Percentiles rank a stretch among this genome's conserved stretches.
Conservation (phyloP, 1,140 invertebrate genomes). For the Catajapyx aquilonaris region DNA sequence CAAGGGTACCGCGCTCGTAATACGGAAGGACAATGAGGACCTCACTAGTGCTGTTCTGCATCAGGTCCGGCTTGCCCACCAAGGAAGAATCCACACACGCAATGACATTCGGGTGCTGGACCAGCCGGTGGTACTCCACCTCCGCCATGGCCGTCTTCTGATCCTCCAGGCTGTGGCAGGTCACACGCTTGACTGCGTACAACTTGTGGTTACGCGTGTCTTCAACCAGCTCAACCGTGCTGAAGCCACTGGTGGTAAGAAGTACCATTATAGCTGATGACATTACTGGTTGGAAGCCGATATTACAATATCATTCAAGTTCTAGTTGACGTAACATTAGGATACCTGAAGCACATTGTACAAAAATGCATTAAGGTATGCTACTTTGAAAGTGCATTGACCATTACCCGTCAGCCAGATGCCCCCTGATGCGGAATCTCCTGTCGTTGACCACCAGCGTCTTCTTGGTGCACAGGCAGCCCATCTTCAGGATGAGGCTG, state of each 20-base stretch:
- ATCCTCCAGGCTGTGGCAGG: conserved; percentile 57
- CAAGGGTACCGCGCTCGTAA: conserved; percentile 56
- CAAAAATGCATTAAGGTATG: no score
- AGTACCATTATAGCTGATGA: no score
- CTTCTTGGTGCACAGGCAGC: conserved; percentile 1
- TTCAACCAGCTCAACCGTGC: conserved; percentile 56
- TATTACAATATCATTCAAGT: no score
- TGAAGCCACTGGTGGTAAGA: conserved; percentile 48
- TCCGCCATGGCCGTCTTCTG: conserved; percentile 48
- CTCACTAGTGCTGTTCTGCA: conserved; percentile 44
- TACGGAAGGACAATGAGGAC: conserved; percentile 57
- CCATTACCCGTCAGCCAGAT: conserved; percentile 3
- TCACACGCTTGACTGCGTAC: conserved; percentile 63
- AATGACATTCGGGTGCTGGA: conserved; percentile 57
- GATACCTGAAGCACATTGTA: no score
- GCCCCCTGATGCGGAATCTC: neutral
- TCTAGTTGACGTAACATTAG: no score
- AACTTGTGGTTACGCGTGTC: conserved; percentile 41
- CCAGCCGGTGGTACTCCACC: conserved; percentile 45
- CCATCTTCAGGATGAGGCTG: conserved; percentile 4
- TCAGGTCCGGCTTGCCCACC: conserved; percentile 36
- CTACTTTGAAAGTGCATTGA: no score
- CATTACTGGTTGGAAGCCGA: no score
- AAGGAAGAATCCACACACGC: conserved; percentile 47
- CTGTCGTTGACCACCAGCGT: neutral